A percentile compares a stretch with the other conserved stretches of the same genome.
Evolutionary conservation across 2,888 invertebrate genomes (phyloP).

Genomic region (Trichogramma dendrolimi): DNA sequence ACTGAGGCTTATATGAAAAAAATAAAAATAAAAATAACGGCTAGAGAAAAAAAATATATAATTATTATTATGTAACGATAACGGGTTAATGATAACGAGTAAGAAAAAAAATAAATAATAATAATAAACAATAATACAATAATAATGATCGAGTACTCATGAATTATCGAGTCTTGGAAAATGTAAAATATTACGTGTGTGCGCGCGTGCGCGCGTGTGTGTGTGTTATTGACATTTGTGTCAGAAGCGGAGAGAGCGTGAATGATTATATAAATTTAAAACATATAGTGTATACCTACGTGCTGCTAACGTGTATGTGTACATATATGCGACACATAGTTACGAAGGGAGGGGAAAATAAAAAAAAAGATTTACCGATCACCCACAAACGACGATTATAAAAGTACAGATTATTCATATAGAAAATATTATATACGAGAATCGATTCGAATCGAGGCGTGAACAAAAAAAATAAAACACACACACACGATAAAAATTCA

Average conservation of each 20-base stretch:
- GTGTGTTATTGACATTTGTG: not conserved
- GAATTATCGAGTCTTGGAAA: slow-evolving; percentile 15
- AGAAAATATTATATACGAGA: no score
- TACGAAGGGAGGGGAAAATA: not conserved
- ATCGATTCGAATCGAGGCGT: no score
- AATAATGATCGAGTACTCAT: slow-evolving; percentile 27
- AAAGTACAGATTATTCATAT: no score
- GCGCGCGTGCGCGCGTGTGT: slow-evolving; percentile 14
- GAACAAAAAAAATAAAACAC: no score
- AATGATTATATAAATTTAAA: not conserved
- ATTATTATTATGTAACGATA: slow-evolving; percentile 28
- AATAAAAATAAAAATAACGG: slow-evolving; percentile 25
- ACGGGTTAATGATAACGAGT: slow-evolving; percentile 11
- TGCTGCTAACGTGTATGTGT: not conserved
- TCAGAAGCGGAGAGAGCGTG: not conserved
- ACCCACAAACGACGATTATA: no score
- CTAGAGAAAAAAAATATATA: slow-evolving; percentile 25
- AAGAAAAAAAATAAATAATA: slow-evolving; percentile 22
- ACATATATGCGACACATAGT: not conserved
- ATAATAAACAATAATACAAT: slow-evolving; percentile 30
- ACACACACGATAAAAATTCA: no score
- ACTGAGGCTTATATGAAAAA: slow-evolving; percentile 20
- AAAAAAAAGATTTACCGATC: not conserved
- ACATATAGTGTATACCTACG: not conserved
- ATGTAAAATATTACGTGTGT: not conserved